Evolutionary conservation across 2,797 vertebrate genomes (phyloP).

Genomic region (Pangasius mekongensis): DNA sequence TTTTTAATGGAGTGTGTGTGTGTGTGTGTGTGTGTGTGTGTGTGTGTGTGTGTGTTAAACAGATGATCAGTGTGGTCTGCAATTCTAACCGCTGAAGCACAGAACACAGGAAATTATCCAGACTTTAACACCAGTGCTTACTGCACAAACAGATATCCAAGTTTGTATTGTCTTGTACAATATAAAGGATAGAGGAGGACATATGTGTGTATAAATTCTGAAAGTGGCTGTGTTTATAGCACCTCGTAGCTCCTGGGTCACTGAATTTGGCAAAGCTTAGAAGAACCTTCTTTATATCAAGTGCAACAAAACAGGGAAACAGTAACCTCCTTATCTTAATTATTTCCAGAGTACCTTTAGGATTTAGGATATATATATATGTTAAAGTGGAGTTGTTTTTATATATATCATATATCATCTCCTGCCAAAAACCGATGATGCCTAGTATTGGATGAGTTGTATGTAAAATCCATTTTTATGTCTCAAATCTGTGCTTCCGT

Average conservation of each 20-base stretch:
- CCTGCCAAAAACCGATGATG: neutral
- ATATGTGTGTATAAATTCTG: neutral
- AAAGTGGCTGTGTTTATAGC: conserved; percentile 14
- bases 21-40: neutral
- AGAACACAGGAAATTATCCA: neutral
- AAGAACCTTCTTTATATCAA: neutral
- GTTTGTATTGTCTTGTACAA: neutral
- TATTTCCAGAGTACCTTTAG: neutral
- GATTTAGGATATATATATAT: neutral
- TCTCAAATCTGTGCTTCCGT: neutral
- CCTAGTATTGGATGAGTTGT: neutral
- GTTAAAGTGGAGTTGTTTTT: no score
- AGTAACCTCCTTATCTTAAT: neutral
- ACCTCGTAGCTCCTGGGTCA: neutral
- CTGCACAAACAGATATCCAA: neutral
- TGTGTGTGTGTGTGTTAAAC: neutral
- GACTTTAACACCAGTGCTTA: neutral
- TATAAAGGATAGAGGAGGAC: neutral
- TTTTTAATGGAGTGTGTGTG: neutral
- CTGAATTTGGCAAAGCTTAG: neutral
- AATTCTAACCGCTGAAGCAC: neutral
- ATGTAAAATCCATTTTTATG: neutral
- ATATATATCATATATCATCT: neutral
- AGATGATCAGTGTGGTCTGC: neutral
- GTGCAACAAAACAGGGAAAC: neutral